Base-by-base conservation (phyloP, 2,797 vertebrate species). In the Trichosurus vulpecula region DNA sequence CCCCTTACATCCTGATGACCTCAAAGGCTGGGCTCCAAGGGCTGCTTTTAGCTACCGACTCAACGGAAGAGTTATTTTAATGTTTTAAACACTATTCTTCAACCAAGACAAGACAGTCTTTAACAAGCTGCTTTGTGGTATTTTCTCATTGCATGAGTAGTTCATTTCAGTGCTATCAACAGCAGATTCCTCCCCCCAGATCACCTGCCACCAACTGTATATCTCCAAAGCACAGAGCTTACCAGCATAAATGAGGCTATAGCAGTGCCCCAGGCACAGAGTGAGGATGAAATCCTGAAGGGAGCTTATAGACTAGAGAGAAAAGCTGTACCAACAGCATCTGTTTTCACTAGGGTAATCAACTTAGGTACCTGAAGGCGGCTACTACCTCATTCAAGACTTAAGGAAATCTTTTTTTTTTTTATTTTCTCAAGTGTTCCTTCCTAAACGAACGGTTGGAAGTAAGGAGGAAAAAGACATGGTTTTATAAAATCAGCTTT, bases 271-370 rank as follows among this genome's bases (percentile, higher is more conserved):
- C 22, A 92, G 89, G 74, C 96, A 96, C 94, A 97, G 56, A 94
- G 97, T 25, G 3, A 94, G 91, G 94, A 96, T n/a, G 74, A 95
- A 95, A 96, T 96, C 97, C 97, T 25, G 54, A 66, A 94, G 92
- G 91, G 96, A 93, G 94, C 96, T 98, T 93, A 93, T 35, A 87
- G 97, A 97, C 96, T 90, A 95, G 96, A 97, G 97, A 94, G 81
- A 96, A 96, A 95, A 95, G 92, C 94, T 55, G 95, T 52, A 90
- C 91, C 0, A 0, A 53, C 93, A 98, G 95, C 97, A 98, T 98
- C 98, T 97, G 96, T 95, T 95, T 95, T 96, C 96, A 96, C 95
- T 25, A 54, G 53, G 91, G 96, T 93, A 94, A 96, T 53, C 9
- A 29, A 97, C 91, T 30, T 52, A 81, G 74, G 66, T 47, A 93